These are phyloP conservation scores for Orius insidiosus DNA, from an alignment of 1,140 invertebrate species.

Conservation along the genomic window DNA sequence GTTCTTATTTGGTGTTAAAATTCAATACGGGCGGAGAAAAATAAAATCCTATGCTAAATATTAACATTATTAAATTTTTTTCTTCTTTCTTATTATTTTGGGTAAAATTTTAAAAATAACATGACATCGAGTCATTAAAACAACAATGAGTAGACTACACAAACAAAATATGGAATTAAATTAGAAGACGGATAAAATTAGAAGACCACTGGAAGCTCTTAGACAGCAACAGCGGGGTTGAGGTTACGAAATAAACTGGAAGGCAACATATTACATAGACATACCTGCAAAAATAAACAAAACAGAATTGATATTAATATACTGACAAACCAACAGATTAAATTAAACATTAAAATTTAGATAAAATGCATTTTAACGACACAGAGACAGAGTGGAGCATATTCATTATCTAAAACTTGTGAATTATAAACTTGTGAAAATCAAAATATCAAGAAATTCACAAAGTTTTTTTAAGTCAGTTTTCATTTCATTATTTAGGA, in stretches of 20 bases:
- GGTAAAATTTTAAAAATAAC: not conserved
- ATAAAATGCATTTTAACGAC: not conserved
- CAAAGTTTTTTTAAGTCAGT: too few species aligned
- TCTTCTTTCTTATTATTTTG: too few species aligned
- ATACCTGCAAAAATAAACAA: conserved; percentile 4
- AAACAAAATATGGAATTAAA: conserved; percentile 4
- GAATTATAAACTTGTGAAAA: too few species aligned
- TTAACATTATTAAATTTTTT: not conserved
- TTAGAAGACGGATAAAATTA: not conserved
- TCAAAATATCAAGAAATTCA: too few species aligned
- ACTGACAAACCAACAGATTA: too few species aligned
- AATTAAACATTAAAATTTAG: too few species aligned
- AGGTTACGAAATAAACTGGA: conserved; percentile 13
- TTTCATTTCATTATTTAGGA: too few species aligned
- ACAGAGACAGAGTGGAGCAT: too few species aligned
- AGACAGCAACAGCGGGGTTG: conserved; percentile 12
- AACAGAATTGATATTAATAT: too few species aligned
- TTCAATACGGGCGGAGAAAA: not conserved
- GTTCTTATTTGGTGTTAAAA: not conserved
- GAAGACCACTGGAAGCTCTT: conserved; percentile 7
- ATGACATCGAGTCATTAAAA: not conserved
- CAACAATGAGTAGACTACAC: not conserved
- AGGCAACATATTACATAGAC: conserved; percentile 15
- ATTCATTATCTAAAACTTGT: too few species aligned
- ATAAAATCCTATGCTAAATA: not conserved